Evolutionary conservation across 2,888 invertebrate species (phyloP).

Genomic region (Drymonia ruficornis): DNA sequence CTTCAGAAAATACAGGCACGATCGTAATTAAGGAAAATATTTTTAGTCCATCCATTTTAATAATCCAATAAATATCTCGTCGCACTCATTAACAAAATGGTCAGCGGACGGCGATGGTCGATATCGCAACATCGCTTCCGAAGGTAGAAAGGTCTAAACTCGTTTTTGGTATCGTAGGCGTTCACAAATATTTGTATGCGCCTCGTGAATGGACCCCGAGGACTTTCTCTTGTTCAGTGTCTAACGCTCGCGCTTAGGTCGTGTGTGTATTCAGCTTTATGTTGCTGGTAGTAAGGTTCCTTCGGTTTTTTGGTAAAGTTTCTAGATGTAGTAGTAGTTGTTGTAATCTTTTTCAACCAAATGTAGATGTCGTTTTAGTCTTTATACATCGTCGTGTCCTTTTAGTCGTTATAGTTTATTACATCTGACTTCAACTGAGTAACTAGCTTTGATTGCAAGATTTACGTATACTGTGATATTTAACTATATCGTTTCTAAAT

Average conservation of each 20-base stretch:
- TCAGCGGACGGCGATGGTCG: slow-evolving; percentile 26
- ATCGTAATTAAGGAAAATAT: neutral
- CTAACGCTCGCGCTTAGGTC: slow-evolving; percentile 57
- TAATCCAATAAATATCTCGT: neutral
- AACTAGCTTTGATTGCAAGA: too few relatives aligned
- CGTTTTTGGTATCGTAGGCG: slow-evolving; percentile 78
- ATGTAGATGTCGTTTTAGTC: too few relatives aligned
- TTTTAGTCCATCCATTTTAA: neutral
- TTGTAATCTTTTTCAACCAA: too few relatives aligned
- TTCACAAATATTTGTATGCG: slow-evolving; percentile 84
- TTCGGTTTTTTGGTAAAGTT: slow-evolving; percentile 3
- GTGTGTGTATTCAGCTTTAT: slow-evolving; percentile 40
- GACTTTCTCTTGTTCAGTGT: slow-evolving; percentile 79
- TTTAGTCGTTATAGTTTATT: too few relatives aligned
- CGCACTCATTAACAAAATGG: slow-evolving; percentile 27
- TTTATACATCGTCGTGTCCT: too few relatives aligned
- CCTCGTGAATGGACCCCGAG: slow-evolving; percentile 80
- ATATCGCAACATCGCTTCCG: slow-evolving; percentile 51
- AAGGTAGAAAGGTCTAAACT: slow-evolving; percentile 75
- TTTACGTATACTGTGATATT: too few relatives aligned
- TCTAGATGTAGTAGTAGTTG: too few relatives aligned
- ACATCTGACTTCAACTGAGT: too few relatives aligned
- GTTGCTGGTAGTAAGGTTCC: slow-evolving; percentile 22
- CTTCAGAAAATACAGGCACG: neutral
- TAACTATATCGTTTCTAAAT: too few relatives aligned